phyloP scores from a whole-genome alignment of 1,140 invertebrate genomes.

The Platyscapa corneri region DNA sequence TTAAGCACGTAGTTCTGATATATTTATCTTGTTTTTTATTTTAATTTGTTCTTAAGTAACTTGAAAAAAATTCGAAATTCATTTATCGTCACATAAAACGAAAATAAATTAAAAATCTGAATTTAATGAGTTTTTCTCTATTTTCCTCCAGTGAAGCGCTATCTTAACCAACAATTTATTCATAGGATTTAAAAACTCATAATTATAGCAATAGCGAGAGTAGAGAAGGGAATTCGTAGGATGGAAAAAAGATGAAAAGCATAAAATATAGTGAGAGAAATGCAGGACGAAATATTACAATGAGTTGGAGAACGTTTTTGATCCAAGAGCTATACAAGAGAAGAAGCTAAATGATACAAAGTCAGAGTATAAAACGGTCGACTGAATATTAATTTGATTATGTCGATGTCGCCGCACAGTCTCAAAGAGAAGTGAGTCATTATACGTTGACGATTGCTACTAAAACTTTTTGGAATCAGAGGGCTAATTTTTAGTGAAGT shows the following conservation, averaged over 20 bases:
- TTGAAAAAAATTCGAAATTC: neutral
- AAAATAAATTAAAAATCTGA: neutral
- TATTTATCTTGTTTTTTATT: neutral
- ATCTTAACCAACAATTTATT: neutral
- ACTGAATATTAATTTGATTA: slow-evolving; percentile 34
- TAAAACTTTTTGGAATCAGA: neutral
- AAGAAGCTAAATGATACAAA: neutral
- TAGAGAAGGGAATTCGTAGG: neutral
- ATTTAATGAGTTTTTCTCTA: slow-evolving; percentile 34
- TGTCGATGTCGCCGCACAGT: neutral
- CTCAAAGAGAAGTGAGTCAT: neutral
- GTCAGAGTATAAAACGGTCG: neutral
- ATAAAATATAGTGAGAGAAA: too few relatives aligned
- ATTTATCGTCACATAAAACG: slow-evolving; percentile 1
- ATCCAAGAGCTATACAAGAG: neutral
- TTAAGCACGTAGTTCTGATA: neutral
- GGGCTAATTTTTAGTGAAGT: neutral
- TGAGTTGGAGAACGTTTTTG: slow-evolving; percentile 28
- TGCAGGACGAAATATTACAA: neutral
- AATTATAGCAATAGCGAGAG: slow-evolving; percentile 15
- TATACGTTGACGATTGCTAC: neutral
- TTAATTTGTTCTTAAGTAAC: slow-evolving; percentile 11
- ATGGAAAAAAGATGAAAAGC: neutral
- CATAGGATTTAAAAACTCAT: slow-evolving; percentile 32
- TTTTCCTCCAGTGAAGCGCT: neutral